Evolutionary conservation across 2,113 vertebrate genomes (phyloP).

Genomic region (Meleagris gallopavo): DNA sequence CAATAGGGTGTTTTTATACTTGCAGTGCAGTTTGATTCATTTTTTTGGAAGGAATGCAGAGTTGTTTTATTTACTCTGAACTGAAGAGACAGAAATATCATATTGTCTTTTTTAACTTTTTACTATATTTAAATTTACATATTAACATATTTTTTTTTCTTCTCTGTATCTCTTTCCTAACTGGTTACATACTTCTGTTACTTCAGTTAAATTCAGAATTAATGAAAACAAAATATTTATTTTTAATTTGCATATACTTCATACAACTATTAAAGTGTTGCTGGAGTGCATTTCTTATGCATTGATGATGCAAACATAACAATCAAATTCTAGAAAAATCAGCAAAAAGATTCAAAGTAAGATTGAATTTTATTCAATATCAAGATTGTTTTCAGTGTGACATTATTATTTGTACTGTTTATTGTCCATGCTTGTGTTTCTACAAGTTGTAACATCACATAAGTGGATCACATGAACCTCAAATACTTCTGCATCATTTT

Average conservation of each 20-base stretch:
- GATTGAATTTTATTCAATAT: not conserved
- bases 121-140: not conserved
- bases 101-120: not conserved
- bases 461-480: not conserved
- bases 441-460: not conserved
- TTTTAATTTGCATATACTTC: not conserved
- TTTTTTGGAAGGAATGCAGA: not conserved
- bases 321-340: not conserved
- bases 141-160: not conserved
- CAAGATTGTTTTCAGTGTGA: not conserved
- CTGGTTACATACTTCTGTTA: not conserved
- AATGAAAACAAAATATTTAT: not conserved
- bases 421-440: not conserved
- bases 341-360: not conserved
- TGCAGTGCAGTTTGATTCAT: not conserved
- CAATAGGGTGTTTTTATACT: not conserved
- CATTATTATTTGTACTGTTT: not conserved
- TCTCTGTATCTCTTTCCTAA: not conserved
- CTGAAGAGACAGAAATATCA: not conserved
- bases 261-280: not conserved
- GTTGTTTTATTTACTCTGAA: constrained; percentile 13
- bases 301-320: not conserved
- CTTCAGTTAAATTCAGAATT: not conserved
- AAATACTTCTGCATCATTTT: not conserved
- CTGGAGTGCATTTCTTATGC: not conserved